These are phyloP conservation scores for Neoascia interrupta DNA, from an alignment of 2,888 invertebrate genomes.

Conservation along the genomic window DNA sequence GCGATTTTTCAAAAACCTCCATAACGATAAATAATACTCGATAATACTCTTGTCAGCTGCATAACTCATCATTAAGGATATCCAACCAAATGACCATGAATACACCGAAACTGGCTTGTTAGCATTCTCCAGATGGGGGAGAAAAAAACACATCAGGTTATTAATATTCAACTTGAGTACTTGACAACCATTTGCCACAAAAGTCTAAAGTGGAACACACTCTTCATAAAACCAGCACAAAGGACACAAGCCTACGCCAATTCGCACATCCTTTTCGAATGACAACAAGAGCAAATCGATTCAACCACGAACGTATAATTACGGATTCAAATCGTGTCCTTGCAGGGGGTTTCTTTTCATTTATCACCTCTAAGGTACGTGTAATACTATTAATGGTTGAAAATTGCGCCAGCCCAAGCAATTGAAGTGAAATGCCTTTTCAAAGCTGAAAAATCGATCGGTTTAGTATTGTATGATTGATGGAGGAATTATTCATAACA, in stretches of 20 bases:
- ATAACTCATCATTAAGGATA: too few relatives aligned
- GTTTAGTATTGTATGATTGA: slow-evolving; percentile 11
- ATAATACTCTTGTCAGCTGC: too few relatives aligned
- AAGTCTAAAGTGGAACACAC: background rate
- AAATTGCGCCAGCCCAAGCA: background rate
- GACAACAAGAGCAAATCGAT: slow-evolving; percentile 24
- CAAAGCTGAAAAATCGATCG: slow-evolving; percentile 7
- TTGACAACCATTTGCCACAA: slow-evolving; percentile 4
- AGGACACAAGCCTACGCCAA: background rate
- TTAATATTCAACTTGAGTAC: slow-evolving; percentile 29
- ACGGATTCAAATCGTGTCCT: slow-evolving; percentile 16
- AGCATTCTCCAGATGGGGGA: too few relatives aligned
- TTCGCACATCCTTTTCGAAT: background rate
- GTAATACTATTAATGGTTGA: background rate
- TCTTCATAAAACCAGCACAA: background rate
- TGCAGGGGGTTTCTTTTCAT: slow-evolving; percentile 34
- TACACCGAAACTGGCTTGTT: too few relatives aligned
- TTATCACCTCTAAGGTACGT: slow-evolving; percentile 24
- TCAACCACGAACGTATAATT: slow-evolving; percentile 14
- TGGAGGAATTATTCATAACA: slow-evolving; percentile 23
- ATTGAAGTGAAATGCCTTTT: slow-evolving; percentile 20
- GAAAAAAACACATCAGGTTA: too few relatives aligned
- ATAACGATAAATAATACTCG: too few relatives aligned
- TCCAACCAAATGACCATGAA: too few relatives aligned
- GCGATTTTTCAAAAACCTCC: too few relatives aligned